phyloP scores from a whole-genome alignment of 2,888 invertebrate species.

The Lymantria monacha region DNA sequence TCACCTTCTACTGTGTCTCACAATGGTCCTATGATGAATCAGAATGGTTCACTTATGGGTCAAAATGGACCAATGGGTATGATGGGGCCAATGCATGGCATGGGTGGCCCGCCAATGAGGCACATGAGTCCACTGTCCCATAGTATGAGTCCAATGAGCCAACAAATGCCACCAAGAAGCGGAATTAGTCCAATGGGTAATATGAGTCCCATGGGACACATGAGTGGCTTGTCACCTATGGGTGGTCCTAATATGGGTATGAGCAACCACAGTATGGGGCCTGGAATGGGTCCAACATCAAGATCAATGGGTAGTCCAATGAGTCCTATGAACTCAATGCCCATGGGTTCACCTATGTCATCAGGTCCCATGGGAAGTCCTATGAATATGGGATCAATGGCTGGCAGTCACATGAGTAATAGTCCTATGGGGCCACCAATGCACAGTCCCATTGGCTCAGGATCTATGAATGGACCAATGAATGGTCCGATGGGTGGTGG shows the following conservation, averaged over 20 bases:
- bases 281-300: constrained; percentile 79
- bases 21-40: constrained; percentile 84
- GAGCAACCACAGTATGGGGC: constrained; percentile 84
- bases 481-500: constrained; percentile 84
- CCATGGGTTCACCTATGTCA: constrained; percentile 87
- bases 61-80: constrained; percentile 86
- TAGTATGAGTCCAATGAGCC: constrained; percentile 84
- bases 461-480: constrained; percentile 80
- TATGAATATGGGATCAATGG: constrained; percentile 86
- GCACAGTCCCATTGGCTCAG: constrained; percentile 85
- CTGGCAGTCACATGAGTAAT: constrained; percentile 84
- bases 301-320: constrained; percentile 88
- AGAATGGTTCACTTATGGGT: constrained; percentile 85
- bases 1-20: constrained; percentile 86
- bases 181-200: constrained; percentile 87
- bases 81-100: constrained; percentile 84
- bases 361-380: constrained; percentile 88
- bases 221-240: constrained; percentile 87
- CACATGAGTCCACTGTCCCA: constrained; percentile 85
- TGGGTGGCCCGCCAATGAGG: constrained; percentile 85
- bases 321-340: constrained; percentile 88
- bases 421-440: constrained; percentile 90
- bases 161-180: constrained; percentile 84
- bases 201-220: constrained; percentile 87
- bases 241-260: constrained; percentile 87